These are phyloP conservation scores for Crotalus helleri DNA, from an alignment of 2,113 vertebrate species.

Conservation along the genomic window DNA sequence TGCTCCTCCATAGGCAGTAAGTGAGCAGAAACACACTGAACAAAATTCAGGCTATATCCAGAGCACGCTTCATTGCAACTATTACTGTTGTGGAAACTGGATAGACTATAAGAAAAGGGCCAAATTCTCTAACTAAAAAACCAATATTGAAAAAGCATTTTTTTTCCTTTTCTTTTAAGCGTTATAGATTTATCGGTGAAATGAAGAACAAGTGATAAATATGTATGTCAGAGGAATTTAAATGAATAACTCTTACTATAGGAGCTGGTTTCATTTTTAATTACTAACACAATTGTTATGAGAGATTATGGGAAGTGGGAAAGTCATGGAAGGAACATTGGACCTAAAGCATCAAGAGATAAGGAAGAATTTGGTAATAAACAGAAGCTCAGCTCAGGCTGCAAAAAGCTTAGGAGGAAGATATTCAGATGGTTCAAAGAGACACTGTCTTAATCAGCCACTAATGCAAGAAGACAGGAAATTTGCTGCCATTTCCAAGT, in stretches of 20 bases:
- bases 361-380: background rate
- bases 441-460: background rate
- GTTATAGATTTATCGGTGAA: background rate
- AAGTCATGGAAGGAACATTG: background rate
- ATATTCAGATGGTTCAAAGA: background rate
- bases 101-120: background rate
- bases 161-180: background rate
- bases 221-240: background rate
- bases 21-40: background rate
- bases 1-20: background rate
- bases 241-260: background rate
- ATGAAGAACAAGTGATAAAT: background rate
- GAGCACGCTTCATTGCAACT: background rate
- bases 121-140: background rate
- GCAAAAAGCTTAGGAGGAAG: background rate
- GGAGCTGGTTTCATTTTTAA: background rate
- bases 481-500: background rate
- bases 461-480: background rate
- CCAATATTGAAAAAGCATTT: background rate
- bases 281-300: background rate
- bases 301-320: background rate
- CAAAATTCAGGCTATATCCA: background rate
- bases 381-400: background rate
- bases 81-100: background rate
- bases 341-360: background rate